Conservation (phyloP, 2,888 invertebrate species). For the Pachydiplax longipennis region DNA sequence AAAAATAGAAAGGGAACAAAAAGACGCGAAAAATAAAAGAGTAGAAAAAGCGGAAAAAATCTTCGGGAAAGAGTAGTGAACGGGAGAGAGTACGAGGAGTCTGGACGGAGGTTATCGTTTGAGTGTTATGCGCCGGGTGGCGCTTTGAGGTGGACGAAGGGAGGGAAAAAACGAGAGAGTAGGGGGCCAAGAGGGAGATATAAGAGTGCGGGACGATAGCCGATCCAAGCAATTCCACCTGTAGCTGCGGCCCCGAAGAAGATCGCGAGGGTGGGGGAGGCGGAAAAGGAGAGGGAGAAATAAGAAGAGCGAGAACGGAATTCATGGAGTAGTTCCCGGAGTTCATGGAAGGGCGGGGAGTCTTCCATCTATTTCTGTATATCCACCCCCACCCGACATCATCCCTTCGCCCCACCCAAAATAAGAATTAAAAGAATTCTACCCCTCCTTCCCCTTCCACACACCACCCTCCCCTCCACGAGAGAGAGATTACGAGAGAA, state of each 20-base stretch:
- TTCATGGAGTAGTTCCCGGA: background rate
- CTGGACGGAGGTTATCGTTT: background rate
- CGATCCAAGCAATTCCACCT: slow-evolving; percentile 34
- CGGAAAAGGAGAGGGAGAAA: background rate
- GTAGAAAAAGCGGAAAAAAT: background rate
- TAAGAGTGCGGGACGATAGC: slow-evolving; percentile 9
- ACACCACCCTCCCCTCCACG: background rate
- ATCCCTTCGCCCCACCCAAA: slow-evolving; percentile 32
- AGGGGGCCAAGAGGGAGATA: background rate
- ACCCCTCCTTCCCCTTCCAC: background rate
- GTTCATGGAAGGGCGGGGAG: slow-evolving; percentile 5
- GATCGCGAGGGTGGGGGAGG: background rate
- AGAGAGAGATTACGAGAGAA: background rate
- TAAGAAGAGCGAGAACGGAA: background rate
- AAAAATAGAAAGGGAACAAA: background rate
- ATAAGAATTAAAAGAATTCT: background rate
- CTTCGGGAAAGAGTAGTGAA: background rate
- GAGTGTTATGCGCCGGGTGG: background rate
- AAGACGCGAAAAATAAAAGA: background rate
- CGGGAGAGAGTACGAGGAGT: background rate
- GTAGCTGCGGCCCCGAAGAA: slow-evolving; percentile 10
- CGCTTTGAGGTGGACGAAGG: background rate
- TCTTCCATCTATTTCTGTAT: background rate
- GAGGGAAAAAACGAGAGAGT: background rate
- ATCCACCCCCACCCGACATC: background rate